These are phyloP conservation scores for Campylomormyrus tamandua DNA, from an alignment of 2,113 vertebrate genomes.

Conservation along the genomic window DNA sequence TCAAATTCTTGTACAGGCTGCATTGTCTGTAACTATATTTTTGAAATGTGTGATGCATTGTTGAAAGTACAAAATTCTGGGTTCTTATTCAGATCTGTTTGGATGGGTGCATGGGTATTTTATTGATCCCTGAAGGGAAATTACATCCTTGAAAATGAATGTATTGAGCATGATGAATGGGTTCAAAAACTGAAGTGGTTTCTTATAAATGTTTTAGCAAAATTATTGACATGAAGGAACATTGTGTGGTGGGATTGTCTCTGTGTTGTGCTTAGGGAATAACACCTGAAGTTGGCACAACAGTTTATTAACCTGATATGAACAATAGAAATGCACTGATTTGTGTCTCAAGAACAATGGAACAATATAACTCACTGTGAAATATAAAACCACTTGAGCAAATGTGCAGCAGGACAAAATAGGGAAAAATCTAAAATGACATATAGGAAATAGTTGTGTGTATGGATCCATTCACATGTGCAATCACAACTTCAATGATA, in stretches of 20 bases:
- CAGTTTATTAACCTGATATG: neutral
- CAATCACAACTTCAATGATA: neutral
- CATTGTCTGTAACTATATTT: neutral
- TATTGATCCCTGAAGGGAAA: neutral
- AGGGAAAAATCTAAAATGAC: neutral
- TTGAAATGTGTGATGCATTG: neutral
- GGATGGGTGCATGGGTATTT: neutral
- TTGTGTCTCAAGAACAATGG: neutral
- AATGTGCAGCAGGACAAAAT: neutral
- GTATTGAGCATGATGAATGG: neutral
- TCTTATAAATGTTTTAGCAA: neutral
- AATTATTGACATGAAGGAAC: neutral
- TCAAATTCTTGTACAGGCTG: neutral
- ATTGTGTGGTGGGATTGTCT: neutral
- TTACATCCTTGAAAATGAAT: neutral
- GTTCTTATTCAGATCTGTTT: neutral
- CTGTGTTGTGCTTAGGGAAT: neutral
- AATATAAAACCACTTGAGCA: neutral
- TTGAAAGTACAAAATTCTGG: neutral
- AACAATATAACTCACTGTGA: neutral
- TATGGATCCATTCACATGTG: neutral
- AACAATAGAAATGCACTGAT: neutral
- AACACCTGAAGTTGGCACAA: neutral
- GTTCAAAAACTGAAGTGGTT: neutral
- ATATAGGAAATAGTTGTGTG: neutral